Conservation (phyloP, 2,797 vertebrate genomes). For the Anisognathus igniventris region DNA sequence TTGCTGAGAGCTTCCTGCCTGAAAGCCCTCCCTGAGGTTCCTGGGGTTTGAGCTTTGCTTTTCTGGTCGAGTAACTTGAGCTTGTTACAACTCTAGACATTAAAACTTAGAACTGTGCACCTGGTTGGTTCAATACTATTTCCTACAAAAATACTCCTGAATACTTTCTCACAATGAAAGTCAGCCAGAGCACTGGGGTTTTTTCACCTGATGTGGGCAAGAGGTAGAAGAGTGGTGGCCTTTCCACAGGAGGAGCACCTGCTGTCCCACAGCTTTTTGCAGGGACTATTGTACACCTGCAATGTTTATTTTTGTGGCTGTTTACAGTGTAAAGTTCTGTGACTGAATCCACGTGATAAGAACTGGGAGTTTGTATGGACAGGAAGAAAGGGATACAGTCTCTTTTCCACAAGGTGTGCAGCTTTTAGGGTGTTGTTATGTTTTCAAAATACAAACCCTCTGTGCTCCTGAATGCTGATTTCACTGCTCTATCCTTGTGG, state of each 20-base stretch:
- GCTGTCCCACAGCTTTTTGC: neutral
- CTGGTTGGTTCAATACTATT: neutral
- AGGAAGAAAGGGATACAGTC: neutral
- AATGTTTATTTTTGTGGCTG: neutral
- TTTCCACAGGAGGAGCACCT: accelerated
- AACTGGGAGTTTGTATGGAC: neutral
- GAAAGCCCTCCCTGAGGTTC: neutral
- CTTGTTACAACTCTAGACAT: neutral
- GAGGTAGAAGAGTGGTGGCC: neutral
- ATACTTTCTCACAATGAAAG: neutral
- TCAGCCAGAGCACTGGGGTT: neutral
- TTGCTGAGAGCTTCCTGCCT: constrained; percentile 45
- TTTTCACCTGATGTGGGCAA: neutral
- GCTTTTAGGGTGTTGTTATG: neutral
- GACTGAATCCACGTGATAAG: neutral
- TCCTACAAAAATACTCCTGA: neutral
- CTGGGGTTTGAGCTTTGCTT: neutral
- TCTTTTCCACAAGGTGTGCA: neutral
- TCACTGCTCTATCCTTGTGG: neutral
- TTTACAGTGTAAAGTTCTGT: neutral
- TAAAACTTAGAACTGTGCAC: neutral
- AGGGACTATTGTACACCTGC: neutral
- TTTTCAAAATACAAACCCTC: neutral
- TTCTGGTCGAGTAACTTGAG: neutral
- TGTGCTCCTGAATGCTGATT: neutral